Conservation (phyloP, 2,888 invertebrate genomes). For the Orthosia cruda region DNA sequence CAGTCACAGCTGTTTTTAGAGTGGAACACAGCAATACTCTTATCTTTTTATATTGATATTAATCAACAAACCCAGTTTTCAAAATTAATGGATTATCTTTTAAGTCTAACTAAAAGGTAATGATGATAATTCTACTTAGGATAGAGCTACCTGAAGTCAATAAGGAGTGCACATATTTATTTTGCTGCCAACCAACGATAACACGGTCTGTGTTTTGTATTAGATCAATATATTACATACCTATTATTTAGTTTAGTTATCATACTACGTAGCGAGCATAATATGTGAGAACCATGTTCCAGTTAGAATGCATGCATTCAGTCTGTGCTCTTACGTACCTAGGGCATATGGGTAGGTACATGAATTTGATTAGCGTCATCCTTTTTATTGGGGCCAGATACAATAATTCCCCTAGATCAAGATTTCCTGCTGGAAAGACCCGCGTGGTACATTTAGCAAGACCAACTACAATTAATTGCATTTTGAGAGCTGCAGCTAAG, state of each 20-base stretch:
- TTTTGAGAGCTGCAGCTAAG: too few species aligned
- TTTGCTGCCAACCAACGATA: not conserved
- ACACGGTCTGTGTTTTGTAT: slow-evolving; percentile 1
- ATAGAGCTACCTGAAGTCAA: not conserved
- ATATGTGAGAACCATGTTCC: not conserved
- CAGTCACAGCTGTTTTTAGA: too few species aligned
- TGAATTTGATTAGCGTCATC: slow-evolving; percentile 21
- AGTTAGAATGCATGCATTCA: slow-evolving; percentile 6
- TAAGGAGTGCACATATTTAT: not conserved
- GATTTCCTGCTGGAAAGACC: not conserved
- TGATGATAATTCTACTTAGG: not conserved
- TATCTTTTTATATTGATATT: too few species aligned
- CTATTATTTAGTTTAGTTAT: not conserved
- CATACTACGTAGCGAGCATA: not conserved
- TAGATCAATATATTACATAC: not conserved
- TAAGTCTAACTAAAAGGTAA: not conserved
- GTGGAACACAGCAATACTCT: too few species aligned
- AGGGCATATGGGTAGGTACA: not conserved
- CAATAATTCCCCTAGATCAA: not conserved
- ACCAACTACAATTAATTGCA: not conserved
- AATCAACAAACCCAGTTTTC: not conserved
- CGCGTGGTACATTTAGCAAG: not conserved
- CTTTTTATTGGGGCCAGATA: not conserved
- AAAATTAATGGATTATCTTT: not conserved
- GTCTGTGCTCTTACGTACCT: not conserved